Base-by-base conservation (phyloP, 1,140 invertebrate species). In the Cepaea nemoralis region DNA sequence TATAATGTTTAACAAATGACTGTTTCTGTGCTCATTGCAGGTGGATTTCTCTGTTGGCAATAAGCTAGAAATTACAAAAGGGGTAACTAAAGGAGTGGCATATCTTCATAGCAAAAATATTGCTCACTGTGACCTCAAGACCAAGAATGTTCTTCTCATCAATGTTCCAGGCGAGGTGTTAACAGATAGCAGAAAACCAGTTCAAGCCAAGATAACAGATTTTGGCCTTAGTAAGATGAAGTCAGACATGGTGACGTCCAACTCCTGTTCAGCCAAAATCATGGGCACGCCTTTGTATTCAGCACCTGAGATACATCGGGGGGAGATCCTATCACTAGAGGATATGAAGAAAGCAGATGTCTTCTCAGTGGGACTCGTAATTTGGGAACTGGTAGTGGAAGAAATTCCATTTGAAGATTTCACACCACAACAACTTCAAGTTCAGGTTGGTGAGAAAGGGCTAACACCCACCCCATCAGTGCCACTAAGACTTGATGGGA, bases 161-260 rank as follows among this genome's bases (percentile, higher is more conserved):
- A 71, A 71, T 35, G 69, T 71, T n/a, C 69, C 69, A 24, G 69
- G 69, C 10, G 24, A 71, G n/a, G 6, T 8, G 3, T 8, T 8
- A 22, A 71, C 69, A 14, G 69, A 37, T 35, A 71, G 8, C 27
- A 22, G 5, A 8, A 10, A 35, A 10, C 69, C 69, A 31, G 37
- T 71, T 8, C 19, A 35, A 5, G 69, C 69, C 69, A 71, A 71
- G 35, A 31, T 71, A 35, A 37, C 33, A 8, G 69, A 71, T 35
- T 71, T 71, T 35, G 69, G 69, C 6, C 69, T 71, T 22, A 71
- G 69, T 35, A 35, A 31, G 27, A 71, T 71, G 69, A 71, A 71
- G 31, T 71, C 69, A 35, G 71, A 75, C 37, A 75, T 50, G 45
- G 69, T 35, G 37, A 71, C 69, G 24, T 37, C 69, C 69, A 22